phyloP scores from a whole-genome alignment of 2,888 invertebrate genomes.

The Palloptera scutellata region DNA sequence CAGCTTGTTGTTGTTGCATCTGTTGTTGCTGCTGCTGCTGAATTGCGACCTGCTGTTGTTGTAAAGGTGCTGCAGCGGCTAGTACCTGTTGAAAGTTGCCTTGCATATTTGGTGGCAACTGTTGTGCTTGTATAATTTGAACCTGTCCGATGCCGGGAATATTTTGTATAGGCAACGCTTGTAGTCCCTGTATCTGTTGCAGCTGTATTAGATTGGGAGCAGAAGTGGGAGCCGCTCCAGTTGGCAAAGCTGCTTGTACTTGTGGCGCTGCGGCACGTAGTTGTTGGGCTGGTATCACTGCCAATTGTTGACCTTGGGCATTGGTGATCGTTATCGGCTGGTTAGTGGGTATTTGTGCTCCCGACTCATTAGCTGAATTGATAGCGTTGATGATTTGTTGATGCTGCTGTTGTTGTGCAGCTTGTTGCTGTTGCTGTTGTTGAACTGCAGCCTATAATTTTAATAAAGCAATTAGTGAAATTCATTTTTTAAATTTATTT shows the following conservation, averaged over 20 bases:
- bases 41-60: slow-evolving; percentile 43
- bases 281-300: slow-evolving; percentile 78
- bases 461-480: neutral
- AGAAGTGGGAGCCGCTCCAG: slow-evolving; percentile 23
- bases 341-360: slow-evolving; percentile 61
- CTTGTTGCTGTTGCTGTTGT: slow-evolving; percentile 40
- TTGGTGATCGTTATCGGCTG: slow-evolving; percentile 77
- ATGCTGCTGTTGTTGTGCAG: slow-evolving; percentile 50
- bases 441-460: slow-evolving; percentile 33
- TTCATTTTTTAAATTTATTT: neutral
- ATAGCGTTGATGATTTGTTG: slow-evolving; percentile 57
- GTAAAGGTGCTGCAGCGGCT: slow-evolving; percentile 41
- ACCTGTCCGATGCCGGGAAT: slow-evolving; percentile 83
- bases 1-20: slow-evolving; percentile 50
- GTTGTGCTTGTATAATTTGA: slow-evolving; percentile 69
- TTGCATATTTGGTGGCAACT: slow-evolving; percentile 61
- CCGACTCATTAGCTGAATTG: slow-evolving; percentile 50
- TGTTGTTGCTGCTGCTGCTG: slow-evolving; percentile 55
- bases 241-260: slow-evolving; percentile 7
- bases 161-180: slow-evolving; percentile 78
- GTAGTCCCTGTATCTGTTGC: slow-evolving; percentile 64
- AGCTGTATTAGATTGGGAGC: slow-evolving; percentile 55
- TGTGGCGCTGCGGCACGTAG: slow-evolving; percentile 40
- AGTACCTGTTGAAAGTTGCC: slow-evolving; percentile 55
- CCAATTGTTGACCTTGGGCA: slow-evolving; percentile 81